Percentiles rank a stretch among this genome's conserved stretches.
These are phyloP conservation scores for Salmo trutta DNA, from an alignment of 2,797 vertebrate genomes.

Conservation along the genomic window DNA sequence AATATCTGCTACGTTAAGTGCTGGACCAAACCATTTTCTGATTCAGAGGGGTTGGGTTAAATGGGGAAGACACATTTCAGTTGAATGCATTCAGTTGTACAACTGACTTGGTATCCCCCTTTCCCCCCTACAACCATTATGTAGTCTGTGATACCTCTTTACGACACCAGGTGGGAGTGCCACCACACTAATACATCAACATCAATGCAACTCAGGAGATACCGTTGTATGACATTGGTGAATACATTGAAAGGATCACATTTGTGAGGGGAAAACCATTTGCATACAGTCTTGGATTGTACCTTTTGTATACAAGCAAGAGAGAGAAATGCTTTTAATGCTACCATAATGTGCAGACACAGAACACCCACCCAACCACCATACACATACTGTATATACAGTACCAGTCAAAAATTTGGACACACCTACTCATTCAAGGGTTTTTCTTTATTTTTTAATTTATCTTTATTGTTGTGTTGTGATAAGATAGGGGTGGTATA, in stretches of 20 bases:
- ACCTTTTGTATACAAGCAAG: conserved; percentile 29
- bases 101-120: too few species aligned
- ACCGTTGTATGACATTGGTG: conserved; percentile 16
- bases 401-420: too few species aligned
- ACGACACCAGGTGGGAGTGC: conserved; percentile 11
- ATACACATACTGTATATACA: not conserved
- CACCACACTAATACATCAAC: conserved; percentile 28
- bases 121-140: conserved; percentile 29
- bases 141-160: conserved; percentile 16
- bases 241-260: conserved; percentile 20
- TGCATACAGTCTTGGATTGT: conserved; percentile 31
- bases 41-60: conserved; percentile 3
- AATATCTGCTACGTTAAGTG: conserved; percentile 66
- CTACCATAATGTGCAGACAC: conserved; percentile 40
- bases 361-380: conserved; percentile 30
- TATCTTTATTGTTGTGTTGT: too few species aligned
- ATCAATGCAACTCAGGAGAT: conserved; percentile 13
- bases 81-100: too few species aligned
- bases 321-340: conserved; percentile 37
- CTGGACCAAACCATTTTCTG: conserved; percentile 46
- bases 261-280: conserved; percentile 24
- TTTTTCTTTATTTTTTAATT: too few species aligned
- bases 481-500: too few species aligned
- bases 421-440: too few species aligned
- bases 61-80: too few species aligned